Evolutionary conservation across 2,888 invertebrate species (phyloP).

Genomic region (Coremacera marginata): DNA sequence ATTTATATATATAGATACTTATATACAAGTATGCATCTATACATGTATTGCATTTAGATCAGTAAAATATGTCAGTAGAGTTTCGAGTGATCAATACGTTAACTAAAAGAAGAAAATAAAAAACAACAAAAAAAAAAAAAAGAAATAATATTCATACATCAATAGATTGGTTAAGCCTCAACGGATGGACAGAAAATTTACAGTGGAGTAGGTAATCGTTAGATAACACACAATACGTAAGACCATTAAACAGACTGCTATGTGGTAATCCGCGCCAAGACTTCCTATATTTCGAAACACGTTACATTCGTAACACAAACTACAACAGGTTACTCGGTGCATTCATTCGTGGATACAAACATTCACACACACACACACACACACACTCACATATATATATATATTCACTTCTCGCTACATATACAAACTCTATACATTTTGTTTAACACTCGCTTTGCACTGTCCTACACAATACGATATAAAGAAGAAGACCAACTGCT

Average conservation of each 20-base stretch:
- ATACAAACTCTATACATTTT: conserved; percentile 3
- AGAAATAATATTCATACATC: not conserved
- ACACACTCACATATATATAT: not conserved
- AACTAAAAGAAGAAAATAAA: not conserved
- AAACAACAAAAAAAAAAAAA: conserved; percentile 3
- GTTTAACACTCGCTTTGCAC: not conserved
- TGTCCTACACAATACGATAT: conserved; percentile 9
- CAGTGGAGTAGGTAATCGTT: conserved; percentile 45
- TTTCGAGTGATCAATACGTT: not conserved
- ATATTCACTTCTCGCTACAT: not conserved
- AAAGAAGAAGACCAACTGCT: conserved; percentile 11
- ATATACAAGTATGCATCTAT: not conserved
- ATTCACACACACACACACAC: conserved; percentile 31
- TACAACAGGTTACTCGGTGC: conserved; percentile 56
- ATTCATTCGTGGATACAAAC: conserved; percentile 39
- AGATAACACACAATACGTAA: conserved; percentile 55
- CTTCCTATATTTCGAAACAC: conserved; percentile 68
- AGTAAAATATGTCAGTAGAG: conserved; percentile 17
- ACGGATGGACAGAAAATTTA: conserved; percentile 7
- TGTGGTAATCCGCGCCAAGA: conserved; percentile 47
- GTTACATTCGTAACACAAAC: conserved; percentile 68
- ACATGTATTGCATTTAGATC: not conserved
- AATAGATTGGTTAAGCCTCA: not conserved
- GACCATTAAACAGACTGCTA: conserved; percentile 43
- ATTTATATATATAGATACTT: too few relatives aligned